Base-by-base conservation (phyloP, 2,113 vertebrate species). In the Bungarus multicinctus region DNA sequence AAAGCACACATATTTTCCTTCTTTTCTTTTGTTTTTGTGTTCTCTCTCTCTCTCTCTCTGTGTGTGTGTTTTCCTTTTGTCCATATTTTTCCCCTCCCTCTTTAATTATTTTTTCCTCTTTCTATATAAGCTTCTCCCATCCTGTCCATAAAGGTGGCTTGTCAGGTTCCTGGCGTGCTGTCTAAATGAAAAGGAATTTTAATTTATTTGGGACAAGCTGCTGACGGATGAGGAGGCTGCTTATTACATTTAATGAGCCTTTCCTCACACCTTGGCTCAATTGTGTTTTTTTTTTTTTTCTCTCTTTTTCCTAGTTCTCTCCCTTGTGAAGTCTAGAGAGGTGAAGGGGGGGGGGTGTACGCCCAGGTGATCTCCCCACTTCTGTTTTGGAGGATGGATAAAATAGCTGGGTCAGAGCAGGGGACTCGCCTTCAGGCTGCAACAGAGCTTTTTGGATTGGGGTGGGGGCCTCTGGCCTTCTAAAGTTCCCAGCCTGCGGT, bases 121-220 rank as follows among this genome's bases (percentile, higher is more conserved):
- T 93, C 52, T 52, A 30, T 25, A 0, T 27, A 92, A 93, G 96
- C 95, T 47, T 60, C 94, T 86, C 94, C 96, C 95, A 95, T 97
- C 97, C 96, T 94, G 95, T 90, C 96, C 97, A 95, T 96, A 97
- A 97, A 98, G 97, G 98, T 96, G 97, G 98, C 97, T 95, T 95
- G 97, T 98, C 97, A 97, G 97, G 97, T 98, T 98, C 96, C 95
- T 89, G 39, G 92, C 22, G 96, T 92, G 97, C 97, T 98, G 97
- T 96, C 97, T 98, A 98, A 98, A 97, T 96, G 97, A 97, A 98
- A 98, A 98, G 97, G 98, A 98, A 98, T 98, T 85, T 98, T 97
- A 97, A 98, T 98, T 98, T 98, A 98, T 98, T 97, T 98, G 98
- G 98, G 98, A 98, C 98, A 97, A 98, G 97, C 97, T 96, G 97